Conservation (phyloP, 2,888 invertebrate species). For the Troilus luridus region DNA sequence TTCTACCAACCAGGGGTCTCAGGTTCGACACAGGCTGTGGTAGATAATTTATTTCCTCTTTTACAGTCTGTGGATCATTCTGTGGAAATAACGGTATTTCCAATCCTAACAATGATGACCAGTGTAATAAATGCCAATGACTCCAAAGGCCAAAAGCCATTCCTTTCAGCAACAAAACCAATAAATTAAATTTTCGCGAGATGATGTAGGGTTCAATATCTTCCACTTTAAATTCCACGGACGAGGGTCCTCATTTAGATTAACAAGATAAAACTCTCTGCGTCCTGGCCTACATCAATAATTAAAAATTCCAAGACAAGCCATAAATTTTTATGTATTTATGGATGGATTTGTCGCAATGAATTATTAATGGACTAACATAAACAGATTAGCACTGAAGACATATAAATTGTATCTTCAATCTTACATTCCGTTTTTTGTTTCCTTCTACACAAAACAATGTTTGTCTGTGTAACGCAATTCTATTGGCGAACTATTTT, state of each 20-base stretch:
- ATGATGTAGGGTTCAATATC: neutral
- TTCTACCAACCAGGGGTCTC: too few relatives aligned
- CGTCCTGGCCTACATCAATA: constrained; percentile 4
- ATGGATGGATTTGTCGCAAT: neutral
- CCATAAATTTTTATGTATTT: neutral
- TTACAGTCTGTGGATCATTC: too few relatives aligned
- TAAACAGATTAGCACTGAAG: too few relatives aligned
- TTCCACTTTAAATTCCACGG: neutral
- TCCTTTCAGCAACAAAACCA: neutral
- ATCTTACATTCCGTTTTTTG: too few relatives aligned
- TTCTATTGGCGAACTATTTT: too few relatives aligned
- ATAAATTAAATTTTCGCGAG: neutral
- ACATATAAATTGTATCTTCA: too few relatives aligned
- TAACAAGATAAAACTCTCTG: neutral
- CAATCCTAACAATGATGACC: neutral
- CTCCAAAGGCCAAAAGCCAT: neutral
- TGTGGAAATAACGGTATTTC: neutral
- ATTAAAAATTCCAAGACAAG: neutral
- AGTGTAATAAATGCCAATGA: neutral
- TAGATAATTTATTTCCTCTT: too few relatives aligned
- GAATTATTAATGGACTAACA: neutral
- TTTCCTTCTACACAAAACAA: too few relatives aligned
- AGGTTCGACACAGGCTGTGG: too few relatives aligned
- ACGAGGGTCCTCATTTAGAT: constrained; percentile 8
- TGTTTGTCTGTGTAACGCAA: too few relatives aligned